Percentiles rank a stretch among this genome's conserved stretches.
phyloP scores from a whole-genome alignment of 2,797 vertebrate species.

The Pterois miles region DNA sequence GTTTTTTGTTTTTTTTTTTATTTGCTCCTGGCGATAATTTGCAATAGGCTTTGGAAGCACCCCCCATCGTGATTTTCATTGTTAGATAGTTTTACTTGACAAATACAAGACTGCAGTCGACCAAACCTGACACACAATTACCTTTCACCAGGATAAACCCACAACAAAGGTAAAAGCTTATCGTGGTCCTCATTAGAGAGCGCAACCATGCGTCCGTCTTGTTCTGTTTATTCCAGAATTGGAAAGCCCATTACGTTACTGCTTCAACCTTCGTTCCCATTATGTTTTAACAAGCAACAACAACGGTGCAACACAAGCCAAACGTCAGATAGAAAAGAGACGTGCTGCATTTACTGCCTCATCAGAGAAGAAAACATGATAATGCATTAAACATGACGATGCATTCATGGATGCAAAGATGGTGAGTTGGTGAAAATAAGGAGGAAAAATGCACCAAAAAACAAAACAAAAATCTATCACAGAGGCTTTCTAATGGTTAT shows the following conservation, averaged over 20 bases:
- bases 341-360: background rate
- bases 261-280: conserved; percentile 19
- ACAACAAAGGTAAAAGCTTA: background rate
- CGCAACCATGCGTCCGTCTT: background rate
- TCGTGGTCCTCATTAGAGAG: background rate
- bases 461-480: conserved; percentile 7
- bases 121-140: conserved; percentile 3
- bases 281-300: conserved; percentile 4
- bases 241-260: conserved; percentile 14
- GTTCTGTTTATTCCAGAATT: conserved; percentile 1
- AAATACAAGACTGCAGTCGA: background rate
- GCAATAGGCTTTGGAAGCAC: background rate
- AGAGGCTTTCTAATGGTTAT: conserved; percentile 17
- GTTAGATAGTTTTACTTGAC: background rate
- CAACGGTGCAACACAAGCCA: background rate
- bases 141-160: background rate
- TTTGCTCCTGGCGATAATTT: background rate
- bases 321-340: background rate
- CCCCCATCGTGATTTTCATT: background rate
- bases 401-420: background rate
- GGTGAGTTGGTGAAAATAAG: background rate
- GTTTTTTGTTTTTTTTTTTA: too few species aligned
- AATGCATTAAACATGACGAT: conserved; percentile 1
- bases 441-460: background rate
- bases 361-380: conserved; percentile 16